Evolutionary conservation across 2,888 invertebrate genomes (phyloP).

Genomic region (Merodon equestris): DNA sequence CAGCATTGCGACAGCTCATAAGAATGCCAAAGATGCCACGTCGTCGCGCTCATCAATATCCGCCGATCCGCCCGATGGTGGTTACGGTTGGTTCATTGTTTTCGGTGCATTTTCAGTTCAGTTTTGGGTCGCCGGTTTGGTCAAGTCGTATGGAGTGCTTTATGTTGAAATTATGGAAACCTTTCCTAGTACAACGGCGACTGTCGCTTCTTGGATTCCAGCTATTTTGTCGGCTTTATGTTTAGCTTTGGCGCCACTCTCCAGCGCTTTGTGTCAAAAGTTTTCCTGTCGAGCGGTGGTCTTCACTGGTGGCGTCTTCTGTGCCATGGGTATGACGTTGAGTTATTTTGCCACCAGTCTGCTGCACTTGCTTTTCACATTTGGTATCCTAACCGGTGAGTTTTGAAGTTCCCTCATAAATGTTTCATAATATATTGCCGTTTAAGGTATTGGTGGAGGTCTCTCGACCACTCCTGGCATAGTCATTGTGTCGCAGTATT

Average conservation of each 20-base stretch:
- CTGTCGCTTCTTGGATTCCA: constrained; percentile 89
- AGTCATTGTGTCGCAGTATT: constrained; percentile 89
- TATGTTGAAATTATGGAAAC: constrained; percentile 90
- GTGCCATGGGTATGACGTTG: constrained; percentile 84
- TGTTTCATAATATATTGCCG: background rate
- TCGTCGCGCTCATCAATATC: constrained; percentile 75
- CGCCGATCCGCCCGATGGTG: constrained; percentile 84
- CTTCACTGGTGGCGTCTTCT: constrained; percentile 86
- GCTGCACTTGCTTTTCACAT: constrained; percentile 84
- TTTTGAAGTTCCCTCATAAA: background rate
- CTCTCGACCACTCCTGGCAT: constrained; percentile 90
- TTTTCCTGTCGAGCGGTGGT: constrained; percentile 86
- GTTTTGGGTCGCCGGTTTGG: constrained; percentile 89
- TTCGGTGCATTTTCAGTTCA: constrained; percentile 89
- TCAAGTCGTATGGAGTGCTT: constrained; percentile 89
- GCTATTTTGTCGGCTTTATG: constrained; percentile 88
- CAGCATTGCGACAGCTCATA: constrained; percentile 47
- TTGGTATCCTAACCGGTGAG: constrained; percentile 86
- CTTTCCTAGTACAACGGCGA: constrained; percentile 86
- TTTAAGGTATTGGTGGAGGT: constrained; percentile 86
- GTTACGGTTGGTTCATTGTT: constrained; percentile 88
- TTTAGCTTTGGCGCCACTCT: constrained; percentile 86
- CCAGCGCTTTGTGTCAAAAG: constrained; percentile 86
- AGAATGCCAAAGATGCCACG: constrained; percentile 64
- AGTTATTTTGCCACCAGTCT: constrained; percentile 86